Conservation (phyloP, 2,113 vertebrate species). For the Perognathus longimembris region DNA sequence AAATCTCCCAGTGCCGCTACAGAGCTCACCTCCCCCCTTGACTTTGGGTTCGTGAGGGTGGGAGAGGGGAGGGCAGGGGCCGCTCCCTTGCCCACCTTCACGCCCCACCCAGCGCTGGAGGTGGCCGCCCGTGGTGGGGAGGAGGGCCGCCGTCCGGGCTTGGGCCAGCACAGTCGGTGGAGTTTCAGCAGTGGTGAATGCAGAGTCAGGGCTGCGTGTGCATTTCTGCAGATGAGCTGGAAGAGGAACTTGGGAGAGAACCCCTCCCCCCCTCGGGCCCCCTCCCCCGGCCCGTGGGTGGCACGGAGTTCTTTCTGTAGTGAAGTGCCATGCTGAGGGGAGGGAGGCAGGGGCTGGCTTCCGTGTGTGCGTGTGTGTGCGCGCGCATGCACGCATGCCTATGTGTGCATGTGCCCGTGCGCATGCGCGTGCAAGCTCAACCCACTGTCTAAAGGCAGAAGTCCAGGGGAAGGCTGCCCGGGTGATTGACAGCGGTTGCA, state of each 20-base stretch:
- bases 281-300: not conserved
- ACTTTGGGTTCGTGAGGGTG: not conserved
- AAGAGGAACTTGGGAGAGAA: slow-evolving; percentile 20
- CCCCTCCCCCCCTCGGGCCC: too few species aligned
- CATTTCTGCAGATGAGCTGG: slow-evolving; percentile 25
- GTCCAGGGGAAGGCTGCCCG: not conserved
- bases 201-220: not conserved
- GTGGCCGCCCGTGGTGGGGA: too few species aligned
- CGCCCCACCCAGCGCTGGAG: not conserved
- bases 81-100: not conserved
- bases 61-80: not conserved
- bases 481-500: not conserved
- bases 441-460: not conserved
- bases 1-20: not conserved
- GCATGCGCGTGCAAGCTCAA: not conserved
- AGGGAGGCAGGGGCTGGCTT: not conserved
- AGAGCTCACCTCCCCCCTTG: not conserved
- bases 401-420: too few species aligned
- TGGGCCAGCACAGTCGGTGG: not conserved
- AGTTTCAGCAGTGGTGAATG: not conserved
- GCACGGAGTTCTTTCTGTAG: not conserved
- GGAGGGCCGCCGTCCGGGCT: not conserved
- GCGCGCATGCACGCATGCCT: too few species aligned
- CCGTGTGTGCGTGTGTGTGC: too few species aligned
- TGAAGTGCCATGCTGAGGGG: not conserved